A percentile compares a stretch with the other conserved stretches of the same genome.
These are phyloP conservation scores for Oscarella lobularis DNA, from an alignment of 37 sponge, comb jelly and placozoan genomes.

Conservation along the genomic window DNA sequence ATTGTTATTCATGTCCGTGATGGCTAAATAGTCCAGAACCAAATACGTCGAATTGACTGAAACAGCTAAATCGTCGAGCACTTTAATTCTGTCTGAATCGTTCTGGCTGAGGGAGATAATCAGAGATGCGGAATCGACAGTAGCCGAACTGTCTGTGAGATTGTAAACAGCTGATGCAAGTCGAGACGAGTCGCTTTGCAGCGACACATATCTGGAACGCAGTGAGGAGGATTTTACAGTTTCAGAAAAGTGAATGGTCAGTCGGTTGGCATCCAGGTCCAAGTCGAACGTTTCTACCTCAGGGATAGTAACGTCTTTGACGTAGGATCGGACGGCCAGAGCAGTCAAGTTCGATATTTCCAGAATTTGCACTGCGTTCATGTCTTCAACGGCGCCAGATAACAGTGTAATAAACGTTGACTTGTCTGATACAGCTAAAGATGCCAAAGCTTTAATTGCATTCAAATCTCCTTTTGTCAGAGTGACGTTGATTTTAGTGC, in stretches of 20 bases:
- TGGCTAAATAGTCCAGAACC: constrained; percentile 1
- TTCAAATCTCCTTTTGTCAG: constrained; percentile 43
- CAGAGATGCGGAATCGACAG: background rate
- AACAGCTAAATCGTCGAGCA: background rate
- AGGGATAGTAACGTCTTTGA: constrained; percentile 56
- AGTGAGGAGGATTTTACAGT: background rate
- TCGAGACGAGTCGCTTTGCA: background rate
- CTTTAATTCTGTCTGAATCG: background rate
- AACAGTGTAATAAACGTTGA: constrained; percentile 36
- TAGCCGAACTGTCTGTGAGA: background rate
- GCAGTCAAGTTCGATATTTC: background rate
- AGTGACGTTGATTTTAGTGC: constrained; percentile 21
- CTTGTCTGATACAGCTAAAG: constrained; percentile 19
- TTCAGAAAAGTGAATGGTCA: background rate
- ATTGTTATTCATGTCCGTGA: constrained; percentile 51
- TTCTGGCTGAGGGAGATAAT: background rate
- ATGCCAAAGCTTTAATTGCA: constrained; percentile 22
- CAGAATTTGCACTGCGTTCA: constrained; percentile 19
- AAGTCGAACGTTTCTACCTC: constrained; percentile 27
- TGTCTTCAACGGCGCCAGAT: constrained; percentile 39
- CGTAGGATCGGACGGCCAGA: background rate
- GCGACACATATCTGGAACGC: background rate
- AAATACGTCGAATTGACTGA: background rate
- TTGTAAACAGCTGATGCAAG: constrained; percentile 12
- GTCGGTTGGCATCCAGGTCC: constrained; percentile 51